Conservation (phyloP, 2,888 invertebrate genomes). For the Julus scanicus region DNA sequence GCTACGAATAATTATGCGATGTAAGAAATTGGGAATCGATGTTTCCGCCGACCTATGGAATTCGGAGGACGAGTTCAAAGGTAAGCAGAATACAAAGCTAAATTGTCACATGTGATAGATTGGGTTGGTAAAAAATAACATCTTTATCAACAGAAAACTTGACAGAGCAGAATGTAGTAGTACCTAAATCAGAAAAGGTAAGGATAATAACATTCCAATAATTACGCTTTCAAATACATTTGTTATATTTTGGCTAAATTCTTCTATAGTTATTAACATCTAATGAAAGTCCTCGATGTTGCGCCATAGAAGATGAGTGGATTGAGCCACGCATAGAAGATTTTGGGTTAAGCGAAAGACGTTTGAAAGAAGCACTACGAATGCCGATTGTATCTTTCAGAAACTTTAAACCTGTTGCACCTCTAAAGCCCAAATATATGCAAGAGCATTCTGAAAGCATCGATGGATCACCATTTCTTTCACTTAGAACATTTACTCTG, state of each 20-base stretch:
- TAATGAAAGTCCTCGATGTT: background rate
- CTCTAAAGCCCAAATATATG: background rate
- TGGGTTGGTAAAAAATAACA: background rate
- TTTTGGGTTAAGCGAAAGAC: constrained; percentile 8
- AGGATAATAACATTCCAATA: background rate
- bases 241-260: background rate
- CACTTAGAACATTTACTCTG: background rate
- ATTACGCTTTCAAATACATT: background rate
- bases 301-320: background rate
- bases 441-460: background rate
- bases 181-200: background rate
- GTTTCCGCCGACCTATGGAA: background rate
- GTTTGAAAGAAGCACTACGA: background rate
- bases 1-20: background rate
- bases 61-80: background rate
- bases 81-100: background rate
- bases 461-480: background rate
- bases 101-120: too few species aligned
- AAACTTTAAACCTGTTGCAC: background rate
- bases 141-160: background rate
- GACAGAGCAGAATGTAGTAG: background rate
- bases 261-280: background rate
- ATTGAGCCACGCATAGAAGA: background rate
- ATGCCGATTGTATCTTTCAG: background rate
- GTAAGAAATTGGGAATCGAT: constrained; percentile 30